Base-by-base conservation (phyloP, 1,140 invertebrate genomes). In the Subanguina moxae region DNA sequence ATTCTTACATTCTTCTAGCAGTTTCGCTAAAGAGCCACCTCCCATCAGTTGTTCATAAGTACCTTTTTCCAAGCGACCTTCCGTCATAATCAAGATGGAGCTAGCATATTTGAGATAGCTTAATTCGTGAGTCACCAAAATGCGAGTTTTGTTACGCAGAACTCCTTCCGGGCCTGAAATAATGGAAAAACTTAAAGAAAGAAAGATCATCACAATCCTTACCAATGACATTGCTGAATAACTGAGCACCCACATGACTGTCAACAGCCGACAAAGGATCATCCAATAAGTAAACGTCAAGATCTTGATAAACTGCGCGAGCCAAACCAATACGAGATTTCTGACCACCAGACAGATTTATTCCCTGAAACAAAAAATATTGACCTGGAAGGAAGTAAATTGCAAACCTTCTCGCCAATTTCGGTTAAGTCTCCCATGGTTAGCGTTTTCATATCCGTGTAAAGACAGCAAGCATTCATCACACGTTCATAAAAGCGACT, bases 251-350 rank as follows among this genome's bases (percentile, higher is more conserved):
- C 19, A 97, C 93, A 83, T 97, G 92, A 46, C 90, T 88, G 83
- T 97, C 94, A 5, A 97, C 91, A 11, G 94, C 93, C 79, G 91
- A 93, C n/a, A 98, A 86, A 1, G 94, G 93, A 87, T 97, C 94
- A 82, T 98, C 94, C 71, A 97, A 84, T 74, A 92, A 88, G 83
- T 93, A 94, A 57, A 94, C 86, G 80, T 97, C 92, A 0, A 89
- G 87, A 83, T 94, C 88, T 75, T 87, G 89, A 82, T 96, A 97
- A 23, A 96, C 91, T 25, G 94, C 92, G 78, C 94, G 86, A 0
- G 94, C 94, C 52, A 98, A 85, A 70, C 90, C 92, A 19, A 97
- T 91, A 76, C 95, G 87, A 83, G 95, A 93, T 82, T 97, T 97
- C 83, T 98, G 95, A 27, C 95, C 95, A 58, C 95, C 95, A 65